A percentile compares a stretch with the other conserved stretches of the same genome.
Evolutionary conservation across 2,888 invertebrate genomes (phyloP).

Genomic region (Plebejus melissa): DNA sequence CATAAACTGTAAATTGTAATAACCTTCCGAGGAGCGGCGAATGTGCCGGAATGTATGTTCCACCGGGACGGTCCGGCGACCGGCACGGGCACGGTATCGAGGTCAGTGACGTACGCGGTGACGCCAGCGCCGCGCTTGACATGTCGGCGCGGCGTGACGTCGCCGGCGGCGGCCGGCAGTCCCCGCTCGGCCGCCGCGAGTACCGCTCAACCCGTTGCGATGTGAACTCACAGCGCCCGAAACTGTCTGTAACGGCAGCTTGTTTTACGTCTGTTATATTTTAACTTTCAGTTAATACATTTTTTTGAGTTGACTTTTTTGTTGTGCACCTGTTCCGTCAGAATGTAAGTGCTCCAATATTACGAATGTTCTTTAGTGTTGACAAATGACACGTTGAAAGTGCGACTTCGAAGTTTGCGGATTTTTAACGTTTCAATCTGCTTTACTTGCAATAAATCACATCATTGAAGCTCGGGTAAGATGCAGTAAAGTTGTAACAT

Average conservation of each 20-base stretch:
- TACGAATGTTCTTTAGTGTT: conserved; percentile 53
- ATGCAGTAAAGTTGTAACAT: neutral
- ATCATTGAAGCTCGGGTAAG: conserved; percentile 26
- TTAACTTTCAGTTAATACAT: conserved; percentile 55
- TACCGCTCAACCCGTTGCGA: conserved; percentile 74
- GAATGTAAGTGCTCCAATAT: conserved; percentile 71
- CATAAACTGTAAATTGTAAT: no score
- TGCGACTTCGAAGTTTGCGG: conserved; percentile 36
- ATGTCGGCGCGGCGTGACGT: conserved; percentile 39
- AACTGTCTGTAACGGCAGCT: conserved; percentile 74
- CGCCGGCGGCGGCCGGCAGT: conserved; percentile 49
- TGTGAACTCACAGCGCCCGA: conserved; percentile 71
- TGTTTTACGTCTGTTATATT: conserved; percentile 60
- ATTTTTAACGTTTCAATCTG: conserved; percentile 51
- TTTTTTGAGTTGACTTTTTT: conserved; percentile 53
- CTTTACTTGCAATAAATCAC: conserved; percentile 42
- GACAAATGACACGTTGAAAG: conserved; percentile 44
- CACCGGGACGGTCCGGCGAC: conserved; percentile 25
- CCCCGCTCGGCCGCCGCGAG: conserved; percentile 73
- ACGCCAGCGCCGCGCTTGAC: conserved; percentile 57
- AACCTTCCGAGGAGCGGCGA: neutral
- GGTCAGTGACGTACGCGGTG: conserved; percentile 43
- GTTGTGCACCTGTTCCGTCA: conserved; percentile 48
- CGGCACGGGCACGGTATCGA: conserved; percentile 7
- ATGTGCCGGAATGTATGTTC: conserved; percentile 38